These are phyloP conservation scores for Drosophila paracracens DNA, from an alignment of 2,888 invertebrate genomes.

Conservation along the genomic window DNA sequence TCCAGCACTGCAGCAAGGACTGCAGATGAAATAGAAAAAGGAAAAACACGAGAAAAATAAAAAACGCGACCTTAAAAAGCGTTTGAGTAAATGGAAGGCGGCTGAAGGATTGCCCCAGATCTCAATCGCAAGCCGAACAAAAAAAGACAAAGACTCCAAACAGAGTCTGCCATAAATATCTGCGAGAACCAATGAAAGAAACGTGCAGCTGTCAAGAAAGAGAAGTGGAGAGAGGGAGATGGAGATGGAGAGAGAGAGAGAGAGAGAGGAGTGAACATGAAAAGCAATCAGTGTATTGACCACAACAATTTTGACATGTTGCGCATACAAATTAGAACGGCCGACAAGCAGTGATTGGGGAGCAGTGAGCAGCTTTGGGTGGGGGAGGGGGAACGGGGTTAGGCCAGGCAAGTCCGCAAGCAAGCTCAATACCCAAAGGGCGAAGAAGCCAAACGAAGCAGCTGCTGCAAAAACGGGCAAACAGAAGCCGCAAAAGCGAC, in stretches of 20 bases:
- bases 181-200: slow-evolving; percentile 1
- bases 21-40: slow-evolving; percentile 7
- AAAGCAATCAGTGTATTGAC: slow-evolving; percentile 82
- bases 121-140: slow-evolving; percentile 11
- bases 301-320: slow-evolving; percentile 82
- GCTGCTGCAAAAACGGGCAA: slow-evolving; percentile 65
- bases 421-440: slow-evolving; percentile 45
- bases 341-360: not conserved
- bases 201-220: slow-evolving; percentile 35
- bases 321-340: slow-evolving; percentile 79
- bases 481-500: slow-evolving; percentile 77
- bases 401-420: slow-evolving; percentile 21
- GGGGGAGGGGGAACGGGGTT: not conserved
- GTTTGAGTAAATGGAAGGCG: slow-evolving; percentile 18
- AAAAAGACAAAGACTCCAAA: slow-evolving; percentile 1
- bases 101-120: slow-evolving; percentile 53
- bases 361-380: not conserved
- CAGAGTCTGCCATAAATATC: slow-evolving; percentile 50
- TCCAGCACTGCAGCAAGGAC: slow-evolving; percentile 34
- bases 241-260: slow-evolving; percentile 13
- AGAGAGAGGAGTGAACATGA: slow-evolving; percentile 55
- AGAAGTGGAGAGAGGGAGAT: slow-evolving; percentile 4
- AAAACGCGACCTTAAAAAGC: slow-evolving; percentile 16
- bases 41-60: not conserved
- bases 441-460: slow-evolving; percentile 68